Evolutionary conservation across 2,113 vertebrate genomes (phyloP), one percentile per base, ranked within the genome.

Genomic region (Meles meles): DNA sequence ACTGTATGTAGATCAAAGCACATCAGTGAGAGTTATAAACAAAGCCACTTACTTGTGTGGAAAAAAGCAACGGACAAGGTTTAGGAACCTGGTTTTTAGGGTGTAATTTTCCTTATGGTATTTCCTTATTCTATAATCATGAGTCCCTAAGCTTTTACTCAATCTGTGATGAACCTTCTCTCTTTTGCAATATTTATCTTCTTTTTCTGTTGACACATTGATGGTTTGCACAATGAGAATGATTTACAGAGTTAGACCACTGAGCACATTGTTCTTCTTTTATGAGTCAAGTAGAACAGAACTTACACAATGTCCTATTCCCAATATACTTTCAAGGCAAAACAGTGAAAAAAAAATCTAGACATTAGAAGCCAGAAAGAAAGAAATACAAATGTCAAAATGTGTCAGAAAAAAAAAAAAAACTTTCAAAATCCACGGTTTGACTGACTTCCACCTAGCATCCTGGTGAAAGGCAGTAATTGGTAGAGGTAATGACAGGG

Each of bases 151-250:
- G 14, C 20, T 79, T 96, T 93, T 85, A 65, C 55, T 93, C 77
- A 94, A 82, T 94, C 23, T 21, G 63, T 44, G 52, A 90, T 47
- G 37, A 67, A 55, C 21, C 42, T 94, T 91, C 34, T 96, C 88
- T 92, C 92, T 95, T 94, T 97, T 94, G 81, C 21, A 93, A 90
- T 93, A 84, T 88, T 97, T 91, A 57, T 67, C 42, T 96, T 94
- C 37, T 52, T 95, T 80, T 93, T 80, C 67, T 72, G 67, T 96
- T 91, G 72, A 69, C 27, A 95, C 17, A 4, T 31, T 67, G 55
- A 91, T 31, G 18, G 12, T 94, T 93, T 96, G 20, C 42, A 77
- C 49, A 84, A 76, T 59, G 44, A 79, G 69, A 87, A 87, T 96
- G 79, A 42, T 92, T 91, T 96, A 83, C 34, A 81, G 80, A 90